phyloP scores from a whole-genome alignment of 1,140 invertebrate species.

The Drosophila mojavensis region DNA sequence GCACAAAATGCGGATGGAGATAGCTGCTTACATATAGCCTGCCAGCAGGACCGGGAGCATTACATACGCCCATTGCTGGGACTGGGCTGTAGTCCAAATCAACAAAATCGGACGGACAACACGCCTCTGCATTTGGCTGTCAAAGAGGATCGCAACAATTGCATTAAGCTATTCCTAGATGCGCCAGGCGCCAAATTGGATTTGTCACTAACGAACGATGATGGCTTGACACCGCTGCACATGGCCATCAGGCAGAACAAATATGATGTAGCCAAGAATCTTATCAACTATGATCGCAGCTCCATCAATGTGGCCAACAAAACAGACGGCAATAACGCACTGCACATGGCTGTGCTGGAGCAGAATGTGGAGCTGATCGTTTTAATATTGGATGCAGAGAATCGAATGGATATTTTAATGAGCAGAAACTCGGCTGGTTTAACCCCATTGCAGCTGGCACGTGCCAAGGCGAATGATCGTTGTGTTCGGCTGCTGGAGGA shows the following conservation, averaged over 20 bases:
- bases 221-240: constrained; percentile 85
- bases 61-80: constrained; percentile 77
- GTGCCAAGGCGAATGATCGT: constrained; percentile 39
- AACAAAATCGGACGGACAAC: constrained; percentile 84
- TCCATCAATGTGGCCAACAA: constrained; percentile 85
- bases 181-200: constrained; percentile 43
- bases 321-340: constrained; percentile 85
- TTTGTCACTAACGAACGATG: constrained; percentile 81
- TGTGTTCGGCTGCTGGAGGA: constrained; percentile 52
- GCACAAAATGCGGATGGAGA: constrained; percentile 74
- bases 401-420: constrained; percentile 56
- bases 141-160: constrained; percentile 73
- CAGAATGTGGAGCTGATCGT: constrained; percentile 84
- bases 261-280: constrained; percentile 83
- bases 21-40: constrained; percentile 85
- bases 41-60: constrained; percentile 83
- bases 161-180: constrained; percentile 71
- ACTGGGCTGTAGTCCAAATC: constrained; percentile 85
- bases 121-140: constrained; percentile 86
- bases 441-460: constrained; percentile 70
- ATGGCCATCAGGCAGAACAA: constrained; percentile 85
- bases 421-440: constrained; percentile 61
- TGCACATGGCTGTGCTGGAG: constrained; percentile 86
- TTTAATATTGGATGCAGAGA: constrained; percentile 84
- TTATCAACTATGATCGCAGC: constrained; percentile 84